Evolutionary conservation across 2,888 invertebrate species (phyloP).

Genomic region (Leucoma salicis): DNA sequence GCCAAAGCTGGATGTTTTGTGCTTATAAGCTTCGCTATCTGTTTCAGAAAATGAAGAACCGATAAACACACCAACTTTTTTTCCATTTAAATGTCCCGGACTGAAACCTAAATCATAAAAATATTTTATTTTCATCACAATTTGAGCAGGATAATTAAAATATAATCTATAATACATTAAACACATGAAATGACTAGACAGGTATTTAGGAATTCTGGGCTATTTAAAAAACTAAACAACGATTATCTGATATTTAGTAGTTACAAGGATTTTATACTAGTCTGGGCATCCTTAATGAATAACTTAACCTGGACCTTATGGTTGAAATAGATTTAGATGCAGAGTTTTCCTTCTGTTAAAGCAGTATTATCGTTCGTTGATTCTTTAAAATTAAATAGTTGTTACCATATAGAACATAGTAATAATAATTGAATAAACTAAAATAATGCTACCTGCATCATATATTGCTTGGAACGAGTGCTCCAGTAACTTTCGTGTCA

Average conservation of each 20-base stretch:
- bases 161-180: too few species aligned
- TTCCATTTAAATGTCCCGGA: too few species aligned
- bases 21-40: not conserved
- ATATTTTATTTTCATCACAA: too few species aligned
- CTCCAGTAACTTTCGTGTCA: constrained; percentile 44
- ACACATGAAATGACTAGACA: too few species aligned
- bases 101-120: too few species aligned
- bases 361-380: not conserved
- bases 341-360: not conserved
- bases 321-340: not conserved
- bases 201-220: too few species aligned
- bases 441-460: constrained; percentile 38
- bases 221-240: too few species aligned
- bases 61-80: constrained; percentile 2
- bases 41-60: not conserved
- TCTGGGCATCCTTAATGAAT: too few species aligned
- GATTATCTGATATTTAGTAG: too few species aligned
- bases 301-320: too few species aligned
- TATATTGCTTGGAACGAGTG: constrained; percentile 46
- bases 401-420: not conserved
- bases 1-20: constrained; percentile 35
- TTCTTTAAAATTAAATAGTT: not conserved
- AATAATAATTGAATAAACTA: not conserved
- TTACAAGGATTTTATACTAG: too few species aligned
- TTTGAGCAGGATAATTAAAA: too few species aligned